Percentiles rank a stretch among this genome's conserved stretches.
phyloP scores from a whole-genome alignment of 1,140 invertebrate genomes.

The Anthonomus grandis region DNA sequence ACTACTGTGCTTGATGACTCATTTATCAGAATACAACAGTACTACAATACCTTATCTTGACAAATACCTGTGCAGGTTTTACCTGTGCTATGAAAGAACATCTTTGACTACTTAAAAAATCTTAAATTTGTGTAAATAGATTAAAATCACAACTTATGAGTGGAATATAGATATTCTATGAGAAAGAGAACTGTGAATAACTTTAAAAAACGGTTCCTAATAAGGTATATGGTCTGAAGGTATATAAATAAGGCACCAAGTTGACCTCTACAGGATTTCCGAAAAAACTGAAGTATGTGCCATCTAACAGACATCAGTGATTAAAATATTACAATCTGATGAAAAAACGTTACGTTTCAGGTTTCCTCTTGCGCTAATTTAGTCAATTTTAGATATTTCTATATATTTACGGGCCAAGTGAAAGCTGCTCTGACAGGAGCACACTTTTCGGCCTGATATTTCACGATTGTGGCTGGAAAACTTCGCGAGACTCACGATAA shows the following conservation, averaged over 20 bases:
- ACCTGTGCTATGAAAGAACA: too few relatives aligned
- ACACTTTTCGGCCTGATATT: slow-evolving; percentile 33
- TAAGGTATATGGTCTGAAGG: slow-evolving; percentile 37
- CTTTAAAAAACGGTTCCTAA: slow-evolving; percentile 40
- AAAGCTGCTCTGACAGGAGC: slow-evolving; percentile 42
- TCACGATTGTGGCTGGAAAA: slow-evolving; percentile 4
- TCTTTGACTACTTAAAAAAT: too few relatives aligned
- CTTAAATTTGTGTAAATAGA: too few relatives aligned
- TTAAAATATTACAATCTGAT: neutral
- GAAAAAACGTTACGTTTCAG: slow-evolving; percentile 14
- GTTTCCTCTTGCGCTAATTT: slow-evolving; percentile 28
- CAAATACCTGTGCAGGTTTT: slow-evolving; percentile 20
- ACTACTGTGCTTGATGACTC: slow-evolving; percentile 24
- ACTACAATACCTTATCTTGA: slow-evolving; percentile 19
- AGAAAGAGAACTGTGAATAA: too few relatives aligned
- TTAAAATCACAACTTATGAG: too few relatives aligned
- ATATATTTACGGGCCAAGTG: slow-evolving; percentile 40
- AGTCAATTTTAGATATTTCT: slow-evolving; percentile 36
- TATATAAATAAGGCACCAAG: slow-evolving; percentile 19
- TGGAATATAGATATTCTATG: too few relatives aligned
- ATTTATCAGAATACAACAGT: slow-evolving; percentile 21
- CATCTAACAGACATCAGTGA: neutral
- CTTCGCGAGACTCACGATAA: slow-evolving; percentile 9
- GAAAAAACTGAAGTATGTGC: slow-evolving; percentile 3
- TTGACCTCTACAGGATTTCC: slow-evolving; percentile 36